Percentiles rank a stretch among this genome's conserved stretches.
Conservation (phyloP, 1,140 invertebrate species). For the Megathymus violae region DNA sequence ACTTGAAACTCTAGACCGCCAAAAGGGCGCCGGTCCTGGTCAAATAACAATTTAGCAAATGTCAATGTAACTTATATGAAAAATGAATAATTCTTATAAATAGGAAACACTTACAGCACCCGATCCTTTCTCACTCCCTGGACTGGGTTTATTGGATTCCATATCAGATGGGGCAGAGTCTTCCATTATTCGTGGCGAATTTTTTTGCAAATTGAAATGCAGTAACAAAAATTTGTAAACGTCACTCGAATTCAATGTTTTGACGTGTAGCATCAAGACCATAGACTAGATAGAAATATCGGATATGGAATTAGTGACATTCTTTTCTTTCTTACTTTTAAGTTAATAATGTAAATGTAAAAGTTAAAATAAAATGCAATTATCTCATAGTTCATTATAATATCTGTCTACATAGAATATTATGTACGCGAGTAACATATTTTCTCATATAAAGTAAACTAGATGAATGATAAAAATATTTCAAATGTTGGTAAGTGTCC, state of each 20-base stretch:
- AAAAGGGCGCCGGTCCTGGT: conserved; percentile 79
- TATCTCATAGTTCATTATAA: too few species aligned
- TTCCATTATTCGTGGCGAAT: conserved; percentile 76
- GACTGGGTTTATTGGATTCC: conserved; percentile 59
- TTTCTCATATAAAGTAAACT: too few species aligned
- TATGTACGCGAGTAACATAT: too few species aligned
- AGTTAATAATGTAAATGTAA: too few species aligned
- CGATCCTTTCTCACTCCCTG: conserved; percentile 45
- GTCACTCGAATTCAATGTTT: conserved; percentile 71
- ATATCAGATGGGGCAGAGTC: conserved; percentile 65
- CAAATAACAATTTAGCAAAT: conserved; percentile 44
- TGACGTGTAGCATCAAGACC: conserved; percentile 50
- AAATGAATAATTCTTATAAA: background rate
- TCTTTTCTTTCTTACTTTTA: too few species aligned
- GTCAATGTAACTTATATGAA: conserved; percentile 17
- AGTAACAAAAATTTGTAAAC: conserved; percentile 77
- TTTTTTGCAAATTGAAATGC: conserved; percentile 66
- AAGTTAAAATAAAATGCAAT: too few species aligned
- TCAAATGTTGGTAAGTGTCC: too few species aligned
- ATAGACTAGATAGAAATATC: background rate
- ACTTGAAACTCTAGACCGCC: conserved; percentile 87
- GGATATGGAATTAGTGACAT: too few species aligned
- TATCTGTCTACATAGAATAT: too few species aligned
- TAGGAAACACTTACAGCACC: conserved; percentile 15
- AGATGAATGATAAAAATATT: too few species aligned